phyloP scores from a whole-genome alignment of 2,113 vertebrate species.

The Tilapia sparmanii region DNA sequence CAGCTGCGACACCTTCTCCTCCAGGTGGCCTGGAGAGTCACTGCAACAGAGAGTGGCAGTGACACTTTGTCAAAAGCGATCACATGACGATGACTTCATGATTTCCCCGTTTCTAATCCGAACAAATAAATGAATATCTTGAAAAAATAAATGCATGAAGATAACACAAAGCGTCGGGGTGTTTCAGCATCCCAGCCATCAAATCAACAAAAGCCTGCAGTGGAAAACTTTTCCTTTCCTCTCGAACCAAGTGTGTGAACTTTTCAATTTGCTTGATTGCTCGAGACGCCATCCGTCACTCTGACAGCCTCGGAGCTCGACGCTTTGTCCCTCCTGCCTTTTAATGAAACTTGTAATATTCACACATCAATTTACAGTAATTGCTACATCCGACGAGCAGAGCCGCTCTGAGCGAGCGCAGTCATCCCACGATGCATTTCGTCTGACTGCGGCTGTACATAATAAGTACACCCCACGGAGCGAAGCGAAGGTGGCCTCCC shows the following conservation, averaged over 20 bases:
- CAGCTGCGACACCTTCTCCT: constrained; percentile 86
- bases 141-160: not conserved
- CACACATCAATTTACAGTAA: constrained; percentile 18
- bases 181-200: not conserved
- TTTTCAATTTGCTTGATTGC: constrained; percentile 21
- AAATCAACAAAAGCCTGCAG: not conserved
- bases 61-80: not conserved
- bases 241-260: not conserved
- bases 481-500: not conserved
- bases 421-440: constrained; percentile 12
- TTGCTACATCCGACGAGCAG: not conserved
- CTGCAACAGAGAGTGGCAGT: constrained; percentile 48
- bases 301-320: not conserved
- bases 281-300: not conserved
- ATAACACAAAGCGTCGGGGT: not conserved
- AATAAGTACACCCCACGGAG: not conserved
- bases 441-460: not conserved
- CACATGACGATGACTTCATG: not conserved
- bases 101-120: not conserved
- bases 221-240: not conserved
- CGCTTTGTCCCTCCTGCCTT: not conserved
- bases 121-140: not conserved
- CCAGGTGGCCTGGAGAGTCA: constrained; percentile 74
- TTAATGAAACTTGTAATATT: constrained; percentile 1
- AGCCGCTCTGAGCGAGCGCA: not conserved